Percentiles rank a stretch among this genome's conserved stretches.
These are phyloP conservation scores for Achlya flavicornis DNA, from an alignment of 2,888 invertebrate genomes.

Conservation along the genomic window DNA sequence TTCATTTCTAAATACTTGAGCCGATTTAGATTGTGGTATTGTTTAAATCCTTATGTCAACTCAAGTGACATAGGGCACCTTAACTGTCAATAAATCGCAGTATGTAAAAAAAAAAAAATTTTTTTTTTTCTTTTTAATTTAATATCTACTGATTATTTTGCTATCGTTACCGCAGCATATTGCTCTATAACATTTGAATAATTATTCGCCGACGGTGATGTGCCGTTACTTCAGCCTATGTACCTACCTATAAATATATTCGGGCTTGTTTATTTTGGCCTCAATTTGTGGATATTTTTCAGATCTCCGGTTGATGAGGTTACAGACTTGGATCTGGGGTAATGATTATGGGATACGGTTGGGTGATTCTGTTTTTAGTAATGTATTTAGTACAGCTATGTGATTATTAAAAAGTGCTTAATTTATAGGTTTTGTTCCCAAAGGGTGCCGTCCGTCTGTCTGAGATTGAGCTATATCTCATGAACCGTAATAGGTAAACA, in stretches of 20 bases:
- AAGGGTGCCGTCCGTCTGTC: no score
- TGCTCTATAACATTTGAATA: slow-evolving; percentile 77
- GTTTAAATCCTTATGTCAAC: no score
- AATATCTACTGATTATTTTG: slow-evolving; percentile 26
- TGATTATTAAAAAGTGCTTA: no score
- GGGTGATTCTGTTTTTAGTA: not conserved
- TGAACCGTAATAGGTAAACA: no score
- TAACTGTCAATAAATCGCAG: no score
- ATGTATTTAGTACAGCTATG: not conserved
- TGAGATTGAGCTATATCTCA: no score
- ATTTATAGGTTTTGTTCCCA: no score
- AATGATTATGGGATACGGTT: not conserved
- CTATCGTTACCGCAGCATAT: slow-evolving; percentile 53
- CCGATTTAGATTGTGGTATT: no score
- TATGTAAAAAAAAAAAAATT: not conserved
- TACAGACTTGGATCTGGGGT: slow-evolving; percentile 16
- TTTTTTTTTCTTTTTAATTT: no score
- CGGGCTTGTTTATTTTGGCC: slow-evolving; percentile 26
- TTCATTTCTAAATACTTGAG: no score
- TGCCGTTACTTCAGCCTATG: slow-evolving; percentile 51
- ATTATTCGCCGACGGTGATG: slow-evolving; percentile 71
- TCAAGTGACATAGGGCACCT: no score
- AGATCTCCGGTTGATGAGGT: slow-evolving; percentile 20
- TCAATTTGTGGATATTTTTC: slow-evolving; percentile 35
- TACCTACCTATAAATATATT: slow-evolving; percentile 40